Conservation (phyloP, 2,113 vertebrate species). For the Stigmatopora argus region DNA sequence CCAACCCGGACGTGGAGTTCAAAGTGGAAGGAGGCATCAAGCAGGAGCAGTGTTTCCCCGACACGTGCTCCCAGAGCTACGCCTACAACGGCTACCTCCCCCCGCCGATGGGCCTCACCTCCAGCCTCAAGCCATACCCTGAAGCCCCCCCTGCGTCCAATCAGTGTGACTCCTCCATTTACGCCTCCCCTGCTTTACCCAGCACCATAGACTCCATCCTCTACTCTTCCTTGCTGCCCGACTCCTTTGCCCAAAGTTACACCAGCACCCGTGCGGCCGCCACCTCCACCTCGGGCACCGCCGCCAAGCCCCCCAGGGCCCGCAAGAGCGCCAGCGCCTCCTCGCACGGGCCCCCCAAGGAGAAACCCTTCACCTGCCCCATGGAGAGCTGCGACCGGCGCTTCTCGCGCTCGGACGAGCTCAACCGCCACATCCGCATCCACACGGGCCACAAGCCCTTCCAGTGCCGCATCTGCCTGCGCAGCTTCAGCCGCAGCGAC, state of each 20-base stretch:
- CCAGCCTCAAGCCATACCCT: slow-evolving; percentile 68
- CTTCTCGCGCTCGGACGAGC: slow-evolving; percentile 93
- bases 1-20: slow-evolving; percentile 70
- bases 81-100: slow-evolving; percentile 67
- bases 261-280: slow-evolving; percentile 73
- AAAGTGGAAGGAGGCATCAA: slow-evolving; percentile 73
- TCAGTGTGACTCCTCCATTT: slow-evolving; percentile 63
- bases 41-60: slow-evolving; percentile 73
- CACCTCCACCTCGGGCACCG: slow-evolving; percentile 39
- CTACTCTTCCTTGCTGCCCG: slow-evolving; percentile 69
- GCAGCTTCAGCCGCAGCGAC: slow-evolving; percentile 96
- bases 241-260: slow-evolving; percentile 67
- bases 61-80: slow-evolving; percentile 71
- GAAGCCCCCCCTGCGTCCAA: slow-evolving; percentile 61
- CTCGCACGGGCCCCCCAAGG: slow-evolving; percentile 83
- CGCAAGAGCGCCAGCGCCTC: slow-evolving; percentile 77
- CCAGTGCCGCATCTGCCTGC: slow-evolving; percentile 95
- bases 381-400: slow-evolving; percentile 91
- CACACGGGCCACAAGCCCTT: slow-evolving; percentile 97
- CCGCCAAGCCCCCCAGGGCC: slow-evolving; percentile 70
- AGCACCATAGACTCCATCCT: slow-evolving; percentile 67
- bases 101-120: slow-evolving; percentile 64
- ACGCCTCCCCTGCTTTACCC: slow-evolving; percentile 72
- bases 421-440: slow-evolving; percentile 94
- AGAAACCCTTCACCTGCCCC: slow-evolving; percentile 92